Base-by-base conservation (phyloP, 2,797 vertebrate genomes). In the Ctenochaetus hawaiiensis region DNA sequence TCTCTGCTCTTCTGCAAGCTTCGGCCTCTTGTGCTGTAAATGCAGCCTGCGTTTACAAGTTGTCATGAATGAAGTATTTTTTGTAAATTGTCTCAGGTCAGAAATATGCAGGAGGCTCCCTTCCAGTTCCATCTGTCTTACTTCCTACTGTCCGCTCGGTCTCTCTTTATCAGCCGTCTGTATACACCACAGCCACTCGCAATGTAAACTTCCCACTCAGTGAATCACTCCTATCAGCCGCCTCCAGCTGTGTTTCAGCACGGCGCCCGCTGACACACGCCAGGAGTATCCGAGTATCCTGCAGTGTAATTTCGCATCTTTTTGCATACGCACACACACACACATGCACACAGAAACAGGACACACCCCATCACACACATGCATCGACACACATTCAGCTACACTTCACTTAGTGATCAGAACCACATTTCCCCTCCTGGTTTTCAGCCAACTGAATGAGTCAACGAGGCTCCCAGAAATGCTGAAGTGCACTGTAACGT, bases 121-220 rank as follows among this genome's bases (percentile, higher is more conserved):
- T 68, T 61, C 23, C 69, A 22, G 51, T 59, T 78, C 80, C 80
- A 86, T 84, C 75, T 57, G 70, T 82, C 73, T 76, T 70, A 57
- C 77, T 59, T 86, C 72, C 58, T 67, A 4, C 85, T 69, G 72
- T 75, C 79, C 77, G 61, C 54, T 71, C 64, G 23, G 37, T 47
- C 60, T 72, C 52, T 66, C 60, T 84, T 83, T 83, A 87, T 88
- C 82, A 78, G 74, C 34, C 30, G 60, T 14, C 65, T 89, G 83
- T 93, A 86, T 85, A 91, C 90, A 87, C 79, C 64, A 52, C 75
- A 75, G 85, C 69, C 77, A 68, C 81, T 82, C 68, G 17, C 70
- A 86, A 85, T 77, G 83, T 94, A 94, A 95, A 95, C 92, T 89
- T 93, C 88, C 86, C 85, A 65, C 78, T 87, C 75, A 56, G 78